Evolutionary conservation across 2,113 vertebrate genomes (phyloP).

Genomic region (Mirza zaza): DNA sequence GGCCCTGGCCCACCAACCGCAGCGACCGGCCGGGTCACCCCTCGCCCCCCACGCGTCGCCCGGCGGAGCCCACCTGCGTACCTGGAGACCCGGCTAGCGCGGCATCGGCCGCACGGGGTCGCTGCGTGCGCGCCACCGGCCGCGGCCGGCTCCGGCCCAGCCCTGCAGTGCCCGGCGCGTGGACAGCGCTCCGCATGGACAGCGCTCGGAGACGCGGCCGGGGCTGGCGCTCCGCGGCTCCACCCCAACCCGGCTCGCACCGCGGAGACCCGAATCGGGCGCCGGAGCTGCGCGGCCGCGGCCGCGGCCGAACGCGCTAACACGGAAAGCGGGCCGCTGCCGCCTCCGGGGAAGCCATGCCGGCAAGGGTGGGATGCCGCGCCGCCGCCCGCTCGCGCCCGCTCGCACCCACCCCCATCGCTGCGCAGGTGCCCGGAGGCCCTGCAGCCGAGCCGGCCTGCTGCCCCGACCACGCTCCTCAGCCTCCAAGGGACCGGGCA

Average conservation of each 20-base stretch:
- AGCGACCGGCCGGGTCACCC: background rate
- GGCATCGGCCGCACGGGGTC: background rate
- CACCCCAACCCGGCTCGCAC: background rate
- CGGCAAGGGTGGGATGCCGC: background rate
- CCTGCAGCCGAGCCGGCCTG: background rate
- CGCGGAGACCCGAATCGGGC: background rate
- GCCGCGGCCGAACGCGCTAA: background rate
- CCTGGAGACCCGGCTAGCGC: background rate
- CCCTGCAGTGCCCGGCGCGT: background rate
- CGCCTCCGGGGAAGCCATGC: background rate
- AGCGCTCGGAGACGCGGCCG: background rate
- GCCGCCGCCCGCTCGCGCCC: background rate
- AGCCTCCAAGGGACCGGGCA: background rate
- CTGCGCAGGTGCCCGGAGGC: background rate
- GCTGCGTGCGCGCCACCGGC: slow-evolving; percentile 47
- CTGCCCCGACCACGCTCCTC: background rate
- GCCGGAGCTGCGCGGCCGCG: background rate
- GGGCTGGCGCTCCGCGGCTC: background rate
- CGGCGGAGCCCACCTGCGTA: slow-evolving; percentile 35
- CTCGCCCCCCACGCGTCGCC: background rate
- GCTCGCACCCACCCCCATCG: background rate
- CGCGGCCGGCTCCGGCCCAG: background rate
- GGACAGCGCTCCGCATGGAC: slow-evolving; percentile 49
- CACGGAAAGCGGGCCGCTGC: background rate
- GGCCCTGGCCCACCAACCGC: background rate